A percentile compares a stretch with the other conserved stretches of the same genome.
phyloP scores from a whole-genome alignment of 2,888 invertebrate genomes.

The Ceraclea dissimilis region DNA sequence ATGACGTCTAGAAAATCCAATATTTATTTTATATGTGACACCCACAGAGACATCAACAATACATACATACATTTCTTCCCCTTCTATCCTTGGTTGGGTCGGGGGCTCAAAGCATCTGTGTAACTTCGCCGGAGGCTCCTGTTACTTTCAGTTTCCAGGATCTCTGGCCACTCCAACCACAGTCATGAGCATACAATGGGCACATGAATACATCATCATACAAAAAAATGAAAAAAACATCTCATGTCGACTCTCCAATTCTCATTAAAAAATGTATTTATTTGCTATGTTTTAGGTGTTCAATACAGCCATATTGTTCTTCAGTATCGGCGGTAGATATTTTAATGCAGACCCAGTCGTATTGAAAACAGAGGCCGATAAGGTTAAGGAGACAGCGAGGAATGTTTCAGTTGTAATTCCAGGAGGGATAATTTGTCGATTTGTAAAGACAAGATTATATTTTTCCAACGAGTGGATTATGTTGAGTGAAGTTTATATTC shows the following conservation, averaged over 20 bases:
- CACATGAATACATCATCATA: too few species aligned
- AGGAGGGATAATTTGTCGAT: constrained; percentile 53
- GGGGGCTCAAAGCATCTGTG: too few species aligned
- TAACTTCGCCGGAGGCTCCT: too few species aligned
- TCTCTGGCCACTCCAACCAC: too few species aligned
- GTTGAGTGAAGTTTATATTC: constrained; percentile 61
- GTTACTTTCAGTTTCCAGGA: too few species aligned
- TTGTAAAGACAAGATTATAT: constrained; percentile 54
- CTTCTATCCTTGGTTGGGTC: too few species aligned
- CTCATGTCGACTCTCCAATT: neutral
- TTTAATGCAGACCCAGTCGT: constrained; percentile 49
- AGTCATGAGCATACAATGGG: too few species aligned
- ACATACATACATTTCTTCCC: too few species aligned
- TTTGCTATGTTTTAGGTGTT: constrained; percentile 47
- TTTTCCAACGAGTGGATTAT: constrained; percentile 65
- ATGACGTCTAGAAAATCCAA: too few species aligned
- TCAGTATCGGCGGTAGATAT: constrained; percentile 52
- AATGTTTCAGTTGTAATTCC: constrained; percentile 61
- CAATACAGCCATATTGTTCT: constrained; percentile 56
- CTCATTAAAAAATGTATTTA: constrained; percentile 1
- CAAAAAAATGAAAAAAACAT: too few species aligned
- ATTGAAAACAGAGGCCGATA: constrained; percentile 54
- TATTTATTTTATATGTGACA: too few species aligned
- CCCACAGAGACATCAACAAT: too few species aligned
- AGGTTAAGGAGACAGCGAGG: constrained; percentile 55